Percentiles rank a stretch among this genome's conserved stretches.
Conservation (phyloP, 2,888 invertebrate species). For the Leptinotarsa haldemani region DNA sequence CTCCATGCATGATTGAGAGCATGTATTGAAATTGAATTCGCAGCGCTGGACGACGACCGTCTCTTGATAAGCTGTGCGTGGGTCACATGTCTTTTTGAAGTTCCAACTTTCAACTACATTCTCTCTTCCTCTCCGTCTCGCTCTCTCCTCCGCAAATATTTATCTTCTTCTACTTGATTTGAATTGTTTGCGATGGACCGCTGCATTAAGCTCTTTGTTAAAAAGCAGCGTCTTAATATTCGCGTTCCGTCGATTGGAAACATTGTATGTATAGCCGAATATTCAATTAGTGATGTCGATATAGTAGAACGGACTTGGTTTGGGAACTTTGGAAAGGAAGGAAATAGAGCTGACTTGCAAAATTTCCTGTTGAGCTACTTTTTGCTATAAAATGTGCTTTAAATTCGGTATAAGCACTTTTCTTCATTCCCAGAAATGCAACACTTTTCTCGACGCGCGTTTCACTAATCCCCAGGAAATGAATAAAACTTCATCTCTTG, state of each 20-base stretch:
- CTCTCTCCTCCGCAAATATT: slow-evolving; percentile 52
- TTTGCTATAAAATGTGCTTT: not conserved
- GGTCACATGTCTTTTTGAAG: slow-evolving; percentile 55
- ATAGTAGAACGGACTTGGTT: too few species aligned
- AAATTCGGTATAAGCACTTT: too few species aligned
- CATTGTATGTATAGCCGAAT: slow-evolving; percentile 11
- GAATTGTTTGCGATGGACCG: slow-evolving; percentile 55
- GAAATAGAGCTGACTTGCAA: slow-evolving; percentile 1
- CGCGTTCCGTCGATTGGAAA: slow-evolving; percentile 21
- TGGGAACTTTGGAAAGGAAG: not conserved
- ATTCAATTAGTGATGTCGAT: slow-evolving; percentile 15
- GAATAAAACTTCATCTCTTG: too few species aligned
- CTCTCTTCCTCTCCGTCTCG: slow-evolving; percentile 39
- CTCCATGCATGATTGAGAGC: slow-evolving; percentile 66
- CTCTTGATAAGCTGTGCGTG: slow-evolving; percentile 59
- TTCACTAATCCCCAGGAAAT: too few species aligned
- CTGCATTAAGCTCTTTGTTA: slow-evolving; percentile 48
- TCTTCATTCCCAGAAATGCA: too few species aligned
- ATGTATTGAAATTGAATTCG: slow-evolving; percentile 68
- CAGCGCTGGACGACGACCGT: slow-evolving; percentile 57
- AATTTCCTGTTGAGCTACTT: not conserved
- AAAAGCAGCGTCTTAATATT: slow-evolving; percentile 35
- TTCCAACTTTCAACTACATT: slow-evolving; percentile 46
- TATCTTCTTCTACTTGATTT: slow-evolving; percentile 55
- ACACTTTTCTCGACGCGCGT: too few species aligned